These are phyloP conservation scores for Heterohyrax brucei DNA, from an alignment of 2,797 vertebrate genomes.

Conservation along the genomic window DNA sequence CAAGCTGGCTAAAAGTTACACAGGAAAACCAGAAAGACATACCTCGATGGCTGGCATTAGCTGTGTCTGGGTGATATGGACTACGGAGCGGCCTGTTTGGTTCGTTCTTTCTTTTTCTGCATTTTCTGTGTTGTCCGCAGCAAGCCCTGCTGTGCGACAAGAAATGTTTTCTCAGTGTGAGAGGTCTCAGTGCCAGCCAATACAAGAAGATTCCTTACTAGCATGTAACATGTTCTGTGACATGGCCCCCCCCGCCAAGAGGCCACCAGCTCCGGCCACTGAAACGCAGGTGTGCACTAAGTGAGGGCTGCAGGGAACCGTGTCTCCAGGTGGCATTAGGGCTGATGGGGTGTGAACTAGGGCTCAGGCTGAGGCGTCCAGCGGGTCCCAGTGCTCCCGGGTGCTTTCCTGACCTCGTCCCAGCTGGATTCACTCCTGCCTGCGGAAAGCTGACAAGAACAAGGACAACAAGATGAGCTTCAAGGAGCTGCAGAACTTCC, in stretches of 20 bases:
- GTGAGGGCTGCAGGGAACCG: background rate
- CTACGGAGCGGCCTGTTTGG: background rate
- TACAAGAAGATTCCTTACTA: background rate
- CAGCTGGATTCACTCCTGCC: conserved; percentile 97
- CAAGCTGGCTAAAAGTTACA: background rate
- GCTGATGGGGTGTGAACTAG: background rate
- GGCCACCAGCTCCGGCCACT: background rate
- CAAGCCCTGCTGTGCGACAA: background rate
- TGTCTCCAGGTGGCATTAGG: background rate
- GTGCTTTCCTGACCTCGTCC: conserved; percentile 91
- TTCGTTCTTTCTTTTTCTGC: background rate
- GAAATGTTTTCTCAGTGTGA: background rate
- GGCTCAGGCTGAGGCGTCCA: background rate
- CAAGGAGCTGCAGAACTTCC: conserved; percentile 96
- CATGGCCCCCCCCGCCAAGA: background rate
- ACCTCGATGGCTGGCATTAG: background rate
- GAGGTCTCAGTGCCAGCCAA: conserved; percentile 34
- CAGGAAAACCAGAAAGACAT: background rate
- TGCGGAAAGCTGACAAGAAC: conserved; percentile 97
- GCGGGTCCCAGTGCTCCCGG: background rate
- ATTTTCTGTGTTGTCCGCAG: conserved; percentile 39
- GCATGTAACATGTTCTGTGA: background rate
- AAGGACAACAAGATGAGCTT: conserved; percentile 97
- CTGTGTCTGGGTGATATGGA: background rate
- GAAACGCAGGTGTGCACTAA: background rate